Percentiles rank a stretch among this genome's conserved stretches.
These are phyloP conservation scores for Vesta saturnalis DNA, from an alignment of 2,888 invertebrate species.

Conservation along the genomic window DNA sequence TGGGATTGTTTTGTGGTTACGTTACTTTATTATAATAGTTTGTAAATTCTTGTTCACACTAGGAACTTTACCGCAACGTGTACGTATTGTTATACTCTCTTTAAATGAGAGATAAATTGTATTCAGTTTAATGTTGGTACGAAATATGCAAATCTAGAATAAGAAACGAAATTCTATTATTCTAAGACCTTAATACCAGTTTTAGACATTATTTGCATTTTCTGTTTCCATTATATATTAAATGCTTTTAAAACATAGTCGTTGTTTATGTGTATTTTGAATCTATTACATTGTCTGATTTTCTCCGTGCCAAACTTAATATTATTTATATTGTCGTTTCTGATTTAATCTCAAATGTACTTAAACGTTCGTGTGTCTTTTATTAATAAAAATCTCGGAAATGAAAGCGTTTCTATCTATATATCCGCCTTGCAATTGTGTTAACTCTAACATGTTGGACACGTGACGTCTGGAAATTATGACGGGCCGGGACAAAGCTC, in stretches of 20 bases:
- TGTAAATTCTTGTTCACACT: conserved; percentile 3
- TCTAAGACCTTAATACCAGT: too few species aligned
- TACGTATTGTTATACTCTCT: conserved; percentile 20
- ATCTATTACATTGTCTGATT: too few species aligned
- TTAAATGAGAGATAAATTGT: too few species aligned
- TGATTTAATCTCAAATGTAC: background rate
- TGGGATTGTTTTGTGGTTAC: conserved; percentile 21
- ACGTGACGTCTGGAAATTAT: conserved; percentile 37
- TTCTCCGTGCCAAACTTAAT: too few species aligned
- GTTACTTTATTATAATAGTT: conserved; percentile 23
- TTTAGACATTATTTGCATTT: too few species aligned
- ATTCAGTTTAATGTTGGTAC: too few species aligned
- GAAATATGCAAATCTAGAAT: too few species aligned
- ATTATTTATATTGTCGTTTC: too few species aligned
- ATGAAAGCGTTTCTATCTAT: conserved; percentile 15
- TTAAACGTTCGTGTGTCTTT: background rate
- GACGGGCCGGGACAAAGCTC: conserved; percentile 14
- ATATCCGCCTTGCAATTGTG: conserved; percentile 25
- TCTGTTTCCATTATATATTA: too few species aligned
- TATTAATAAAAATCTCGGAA: conserved; percentile 15
- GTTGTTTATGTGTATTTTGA: too few species aligned
- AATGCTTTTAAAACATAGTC: too few species aligned
- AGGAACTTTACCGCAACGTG: background rate
- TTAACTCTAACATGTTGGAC: conserved; percentile 33
- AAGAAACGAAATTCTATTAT: too few species aligned